These are phyloP conservation scores for Drosophila atripex DNA, from an alignment of 2,888 invertebrate genomes.

Conservation along the genomic window DNA sequence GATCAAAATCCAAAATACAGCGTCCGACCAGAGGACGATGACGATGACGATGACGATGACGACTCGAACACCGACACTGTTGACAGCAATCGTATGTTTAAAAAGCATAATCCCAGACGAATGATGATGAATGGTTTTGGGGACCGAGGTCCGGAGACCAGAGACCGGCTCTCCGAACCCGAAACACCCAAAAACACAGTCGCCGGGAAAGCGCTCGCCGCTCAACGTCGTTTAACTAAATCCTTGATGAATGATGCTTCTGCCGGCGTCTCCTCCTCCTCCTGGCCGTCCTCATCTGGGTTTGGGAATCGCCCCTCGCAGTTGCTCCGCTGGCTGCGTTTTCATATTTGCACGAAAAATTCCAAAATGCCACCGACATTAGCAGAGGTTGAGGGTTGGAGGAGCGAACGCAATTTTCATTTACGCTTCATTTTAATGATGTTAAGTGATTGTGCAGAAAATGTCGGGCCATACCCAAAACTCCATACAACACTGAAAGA, in stretches of 20 bases:
- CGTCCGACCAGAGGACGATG: conserved; percentile 14
- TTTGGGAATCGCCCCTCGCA: conserved; percentile 11
- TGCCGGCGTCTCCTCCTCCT: conserved; percentile 33
- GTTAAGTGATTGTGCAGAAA: conserved; percentile 79
- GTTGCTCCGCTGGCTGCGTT: conserved; percentile 46
- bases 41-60: conserved; percentile 24
- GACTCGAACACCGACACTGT: conserved; percentile 71
- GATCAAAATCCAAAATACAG: conserved; percentile 6
- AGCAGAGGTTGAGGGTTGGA: conserved; percentile 37
- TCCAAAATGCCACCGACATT: conserved; percentile 68
- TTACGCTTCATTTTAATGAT: conserved; percentile 79
- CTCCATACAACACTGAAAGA: neutral
- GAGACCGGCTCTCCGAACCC: conserved; percentile 1
- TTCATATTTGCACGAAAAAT: conserved; percentile 68
- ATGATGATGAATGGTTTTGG: conserved; percentile 79
- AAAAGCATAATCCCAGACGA: conserved; percentile 81
- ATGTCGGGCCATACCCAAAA: conserved; percentile 38
- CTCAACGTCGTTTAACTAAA: conserved; percentile 76
- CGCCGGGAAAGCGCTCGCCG: conserved; percentile 46
- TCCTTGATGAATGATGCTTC: conserved; percentile 78
- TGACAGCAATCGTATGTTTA: conserved; percentile 81
- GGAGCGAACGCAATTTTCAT: conserved; percentile 69
- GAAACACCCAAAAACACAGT: conserved; percentile 26
- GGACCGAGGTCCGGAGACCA: conserved; percentile 16
- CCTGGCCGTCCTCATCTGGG: neutral